Percentiles rank a stretch among this genome's conserved stretches.
phyloP scores from a whole-genome alignment of 2,888 invertebrate species.

The Sphaerophoria taeniata region DNA sequence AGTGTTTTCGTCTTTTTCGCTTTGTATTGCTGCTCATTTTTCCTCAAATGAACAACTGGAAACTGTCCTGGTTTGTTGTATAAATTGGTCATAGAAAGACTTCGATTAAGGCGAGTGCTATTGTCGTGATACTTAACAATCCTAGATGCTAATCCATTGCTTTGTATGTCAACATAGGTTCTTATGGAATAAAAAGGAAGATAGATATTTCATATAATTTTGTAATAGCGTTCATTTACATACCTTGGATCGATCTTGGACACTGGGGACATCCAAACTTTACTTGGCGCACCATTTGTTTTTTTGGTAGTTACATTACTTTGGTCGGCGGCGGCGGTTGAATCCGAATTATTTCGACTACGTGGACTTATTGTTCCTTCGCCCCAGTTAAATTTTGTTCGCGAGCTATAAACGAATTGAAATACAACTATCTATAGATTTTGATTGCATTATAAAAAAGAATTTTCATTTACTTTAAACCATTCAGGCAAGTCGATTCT shows the following conservation, averaged over 20 bases:
- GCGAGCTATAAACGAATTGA: constrained; percentile 43
- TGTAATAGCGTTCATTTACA: constrained; percentile 12
- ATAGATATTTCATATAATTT: neutral
- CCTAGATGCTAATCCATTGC: constrained; percentile 84
- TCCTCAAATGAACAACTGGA: constrained; percentile 84
- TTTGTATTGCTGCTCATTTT: constrained; percentile 81
- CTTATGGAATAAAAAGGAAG: constrained; percentile 64
- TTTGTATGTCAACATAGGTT: constrained; percentile 84
- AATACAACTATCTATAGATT: neutral
- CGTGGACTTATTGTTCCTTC: constrained; percentile 75
- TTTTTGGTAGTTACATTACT: constrained; percentile 43
- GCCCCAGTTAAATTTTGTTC: constrained; percentile 76
- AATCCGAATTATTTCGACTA: constrained; percentile 75
- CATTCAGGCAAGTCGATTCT: constrained; percentile 80
- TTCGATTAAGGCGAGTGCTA: constrained; percentile 79
- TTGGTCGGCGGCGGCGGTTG: constrained; percentile 39
- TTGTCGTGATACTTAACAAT: constrained; percentile 83
- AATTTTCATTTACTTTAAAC: constrained; percentile 72
- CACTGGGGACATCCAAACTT: constrained; percentile 59
- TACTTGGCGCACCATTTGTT: constrained; percentile 43
- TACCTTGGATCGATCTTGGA: constrained; percentile 79
- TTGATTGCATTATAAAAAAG: neutral
- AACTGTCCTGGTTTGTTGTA: constrained; percentile 83
- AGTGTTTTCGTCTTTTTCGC: constrained; percentile 76
- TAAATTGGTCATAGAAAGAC: constrained; percentile 79